A percentile compares a stretch with the other conserved stretches of the same genome.
These are phyloP conservation scores for Andrena trimmerana DNA, from an alignment of 2,888 invertebrate species.

Conservation along the genomic window DNA sequence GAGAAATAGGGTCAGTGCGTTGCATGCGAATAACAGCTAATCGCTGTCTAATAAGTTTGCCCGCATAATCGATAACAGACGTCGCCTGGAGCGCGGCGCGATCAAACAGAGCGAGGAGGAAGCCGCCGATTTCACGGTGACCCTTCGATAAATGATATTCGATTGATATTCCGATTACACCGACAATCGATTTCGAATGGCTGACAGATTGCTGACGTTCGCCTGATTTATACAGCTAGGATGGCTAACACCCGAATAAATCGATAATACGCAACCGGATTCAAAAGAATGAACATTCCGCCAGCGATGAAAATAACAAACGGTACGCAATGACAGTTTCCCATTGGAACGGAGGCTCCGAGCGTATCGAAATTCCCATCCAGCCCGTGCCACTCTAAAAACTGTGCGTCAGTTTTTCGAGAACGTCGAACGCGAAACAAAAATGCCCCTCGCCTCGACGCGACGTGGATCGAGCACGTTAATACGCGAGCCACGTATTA, in stretches of 20 bases:
- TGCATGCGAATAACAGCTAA: slow-evolving; percentile 76
- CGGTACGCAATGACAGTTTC: not conserved
- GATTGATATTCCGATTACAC: slow-evolving; percentile 37
- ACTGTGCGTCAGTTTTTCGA: slow-evolving; percentile 28
- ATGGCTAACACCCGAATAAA: not conserved
- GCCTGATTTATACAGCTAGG: slow-evolving; percentile 23
- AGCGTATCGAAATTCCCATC: not conserved
- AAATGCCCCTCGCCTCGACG: slow-evolving; percentile 33
- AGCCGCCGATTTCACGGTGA: slow-evolving; percentile 49
- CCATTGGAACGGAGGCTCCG: not conserved
- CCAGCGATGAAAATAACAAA: not conserved
- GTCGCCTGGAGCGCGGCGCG: slow-evolving; percentile 54
- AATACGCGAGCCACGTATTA: slow-evolving; percentile 47
- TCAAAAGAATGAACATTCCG: slow-evolving; percentile 1
- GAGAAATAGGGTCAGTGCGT: slow-evolving; percentile 75
- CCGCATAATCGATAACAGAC: slow-evolving; percentile 75
- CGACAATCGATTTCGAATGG: slow-evolving; percentile 31
- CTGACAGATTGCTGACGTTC: slow-evolving; percentile 18
- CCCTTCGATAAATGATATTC: slow-evolving; percentile 54
- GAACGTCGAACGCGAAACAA: slow-evolving; percentile 10
- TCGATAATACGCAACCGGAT: slow-evolving; percentile 3
- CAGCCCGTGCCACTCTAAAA: slow-evolving; percentile 14
- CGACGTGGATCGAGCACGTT: slow-evolving; percentile 20
- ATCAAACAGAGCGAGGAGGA: slow-evolving; percentile 33
- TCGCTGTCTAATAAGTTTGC: slow-evolving; percentile 75